Conservation (phyloP, 2,888 invertebrate genomes). For the Acronicta leporina region DNA sequence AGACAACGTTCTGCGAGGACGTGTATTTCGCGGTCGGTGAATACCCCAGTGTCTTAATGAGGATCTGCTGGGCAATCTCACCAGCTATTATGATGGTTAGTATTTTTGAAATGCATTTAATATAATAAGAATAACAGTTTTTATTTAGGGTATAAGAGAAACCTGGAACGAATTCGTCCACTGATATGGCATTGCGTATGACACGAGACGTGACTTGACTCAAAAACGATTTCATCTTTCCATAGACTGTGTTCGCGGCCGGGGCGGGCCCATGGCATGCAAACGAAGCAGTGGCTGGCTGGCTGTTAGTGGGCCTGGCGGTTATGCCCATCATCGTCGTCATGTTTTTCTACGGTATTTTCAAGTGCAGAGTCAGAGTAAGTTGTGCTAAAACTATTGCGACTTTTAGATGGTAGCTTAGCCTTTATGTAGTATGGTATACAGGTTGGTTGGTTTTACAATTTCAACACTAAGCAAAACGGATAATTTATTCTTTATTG, state of each 20-base stretch:
- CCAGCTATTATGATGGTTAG: conserved; percentile 73
- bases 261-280: conserved; percentile 60
- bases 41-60: conserved; percentile 77
- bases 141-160: too few relatives aligned
- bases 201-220: too few relatives aligned
- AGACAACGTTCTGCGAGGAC: conserved; percentile 80
- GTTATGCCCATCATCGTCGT: conserved; percentile 67
- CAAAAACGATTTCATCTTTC: background rate
- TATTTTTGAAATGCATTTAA: background rate
- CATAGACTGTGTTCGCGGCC: conserved; percentile 64
- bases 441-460: too few relatives aligned
- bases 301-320: conserved; percentile 62
- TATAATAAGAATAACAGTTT: too few relatives aligned
- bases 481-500: background rate
- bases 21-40: conserved; percentile 79
- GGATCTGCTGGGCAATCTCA: conserved; percentile 79
- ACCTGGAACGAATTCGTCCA: too few relatives aligned
- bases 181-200: too few relatives aligned
- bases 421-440: too few relatives aligned
- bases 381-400: conserved; percentile 26
- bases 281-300: conserved; percentile 67
- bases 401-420: too few relatives aligned
- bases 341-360: conserved; percentile 70
- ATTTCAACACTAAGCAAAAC: too few relatives aligned
- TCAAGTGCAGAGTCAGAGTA: conserved; percentile 83